Evolutionary conservation across 2,797 vertebrate species (phyloP), one percentile per base, ranked within the genome.

Genomic region (Sebastes cheni): DNA sequence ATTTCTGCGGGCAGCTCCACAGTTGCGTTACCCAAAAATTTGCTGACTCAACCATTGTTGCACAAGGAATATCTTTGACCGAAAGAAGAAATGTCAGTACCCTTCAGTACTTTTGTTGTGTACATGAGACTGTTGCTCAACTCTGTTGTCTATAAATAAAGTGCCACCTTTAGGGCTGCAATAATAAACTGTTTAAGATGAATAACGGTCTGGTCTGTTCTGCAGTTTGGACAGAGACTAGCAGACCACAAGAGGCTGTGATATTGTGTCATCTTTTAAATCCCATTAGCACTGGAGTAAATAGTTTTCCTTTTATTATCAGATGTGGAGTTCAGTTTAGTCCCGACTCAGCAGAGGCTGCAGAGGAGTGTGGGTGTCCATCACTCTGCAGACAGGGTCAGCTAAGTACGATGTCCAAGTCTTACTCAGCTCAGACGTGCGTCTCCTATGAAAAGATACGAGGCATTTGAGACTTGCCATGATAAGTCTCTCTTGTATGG

Each of bases 401-500:
- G 62, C 78, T 83, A 56, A 83, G 84, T 85, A 66, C 77, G 67
- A 82, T 58, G 72, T 89, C 88, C 79, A 81, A 86, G 56, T 70
- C 67, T 68, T 67, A 54, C 72, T 64, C 78, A 75, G 82, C 75
- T 86, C 72, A 83, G 82, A 83, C 66, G 16, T 82, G 77, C 80
- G 80, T 85, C 74, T 86, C 72, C 73, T 72, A 72, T 89, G 84
- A 90, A 91, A 91, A 83, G 88, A 90, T 89, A 93, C 65, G 27
- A 70, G 86, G 75, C 94, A 85, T 87, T 74, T 39, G 91, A 93
- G 91, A 86, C 85, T 71, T 55, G 12, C 81, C 62, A 54, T 91
- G 91, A 93, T 87, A 93, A 92, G 89, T 92, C 70, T 83, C 83
- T 90, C 88, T 88, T 89, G 83, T 94, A 90, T 89, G 86, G 77